Percentiles rank a stretch among this genome's conserved stretches.
These are phyloP conservation scores for Sipha flava DNA, from an alignment of 1,140 invertebrate species.

Conservation along the genomic window DNA sequence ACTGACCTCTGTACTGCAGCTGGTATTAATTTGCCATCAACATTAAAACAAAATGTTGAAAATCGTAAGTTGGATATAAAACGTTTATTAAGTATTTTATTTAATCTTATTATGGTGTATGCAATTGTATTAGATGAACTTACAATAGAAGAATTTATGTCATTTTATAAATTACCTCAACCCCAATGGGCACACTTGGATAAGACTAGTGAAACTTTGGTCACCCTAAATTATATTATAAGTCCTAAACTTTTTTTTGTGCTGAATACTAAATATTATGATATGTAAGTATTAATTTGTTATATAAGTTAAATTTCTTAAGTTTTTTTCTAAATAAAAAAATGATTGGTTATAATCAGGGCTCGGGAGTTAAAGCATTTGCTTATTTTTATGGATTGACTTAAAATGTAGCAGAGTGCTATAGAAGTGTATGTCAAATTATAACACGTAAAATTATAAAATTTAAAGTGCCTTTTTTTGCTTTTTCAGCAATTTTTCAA, in stretches of 20 bases:
- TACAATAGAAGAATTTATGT: not conserved
- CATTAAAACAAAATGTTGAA: not conserved
- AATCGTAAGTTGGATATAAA: not conserved
- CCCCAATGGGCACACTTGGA: conserved; percentile 20
- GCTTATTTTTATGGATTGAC: no score
- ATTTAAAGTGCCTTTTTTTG: no score
- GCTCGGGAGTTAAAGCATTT: no score
- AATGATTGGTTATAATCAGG: no score
- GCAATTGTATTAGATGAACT: conserved; percentile 8
- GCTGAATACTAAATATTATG: not conserved
- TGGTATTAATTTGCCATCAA: not conserved
- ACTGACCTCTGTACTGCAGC: not conserved
- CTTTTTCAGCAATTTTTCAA: no score
- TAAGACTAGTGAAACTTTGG: not conserved
- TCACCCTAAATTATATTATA: not conserved
- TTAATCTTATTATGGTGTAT: not conserved
- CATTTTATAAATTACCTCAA: not conserved
- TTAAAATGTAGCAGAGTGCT: no score
- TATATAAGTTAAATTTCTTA: no score
- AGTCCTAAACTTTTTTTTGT: conserved; percentile 1
- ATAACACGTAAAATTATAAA: no score
- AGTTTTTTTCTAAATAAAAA: no score
- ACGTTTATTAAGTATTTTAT: not conserved
- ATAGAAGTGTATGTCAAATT: no score
- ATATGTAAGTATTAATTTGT: not conserved